phyloP scores from a whole-genome alignment of 2,797 vertebrate genomes.

The Pogoniulus pusillus region DNA sequence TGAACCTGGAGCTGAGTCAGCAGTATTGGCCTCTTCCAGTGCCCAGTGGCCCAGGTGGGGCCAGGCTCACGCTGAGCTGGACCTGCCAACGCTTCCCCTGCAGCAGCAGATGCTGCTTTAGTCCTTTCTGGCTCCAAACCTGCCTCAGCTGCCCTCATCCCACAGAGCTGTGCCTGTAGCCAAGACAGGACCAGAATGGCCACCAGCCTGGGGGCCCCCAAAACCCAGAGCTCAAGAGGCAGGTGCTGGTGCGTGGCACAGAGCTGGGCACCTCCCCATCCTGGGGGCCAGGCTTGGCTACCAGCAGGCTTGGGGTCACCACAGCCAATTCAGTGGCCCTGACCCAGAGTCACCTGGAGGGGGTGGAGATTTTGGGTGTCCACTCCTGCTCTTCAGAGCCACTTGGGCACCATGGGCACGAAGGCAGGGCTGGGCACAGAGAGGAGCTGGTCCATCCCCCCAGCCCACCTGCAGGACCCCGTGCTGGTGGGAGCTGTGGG shows the following conservation, averaged over 20 bases:
- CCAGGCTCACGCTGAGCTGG: not conserved
- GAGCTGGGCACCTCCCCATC: not conserved
- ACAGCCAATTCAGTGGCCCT: rapidly evolving
- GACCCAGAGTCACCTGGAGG: not conserved
- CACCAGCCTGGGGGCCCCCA: not conserved
- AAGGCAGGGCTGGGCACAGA: not conserved
- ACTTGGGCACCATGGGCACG: rapidly evolving
- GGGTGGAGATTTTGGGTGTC: not conserved
- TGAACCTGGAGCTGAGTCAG: not conserved
- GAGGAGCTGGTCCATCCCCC: not conserved
- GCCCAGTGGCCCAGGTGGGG: not conserved
- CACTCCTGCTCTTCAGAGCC: not conserved
- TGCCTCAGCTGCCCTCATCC: not conserved
- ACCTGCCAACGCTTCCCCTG: not conserved
- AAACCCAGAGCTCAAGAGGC: not conserved
- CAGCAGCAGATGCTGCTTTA: not conserved
- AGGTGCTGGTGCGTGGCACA: not conserved
- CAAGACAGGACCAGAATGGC: not conserved
- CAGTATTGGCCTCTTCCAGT: not conserved
- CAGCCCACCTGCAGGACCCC: rapidly evolving
- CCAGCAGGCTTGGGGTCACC: not conserved
- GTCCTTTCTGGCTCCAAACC: not conserved
- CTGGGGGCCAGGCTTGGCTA: not conserved
- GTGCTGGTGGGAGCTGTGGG: not conserved
- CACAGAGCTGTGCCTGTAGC: not conserved